Conservation (phyloP, 2,113 vertebrate species). For the Pangasianodon gigas region DNA sequence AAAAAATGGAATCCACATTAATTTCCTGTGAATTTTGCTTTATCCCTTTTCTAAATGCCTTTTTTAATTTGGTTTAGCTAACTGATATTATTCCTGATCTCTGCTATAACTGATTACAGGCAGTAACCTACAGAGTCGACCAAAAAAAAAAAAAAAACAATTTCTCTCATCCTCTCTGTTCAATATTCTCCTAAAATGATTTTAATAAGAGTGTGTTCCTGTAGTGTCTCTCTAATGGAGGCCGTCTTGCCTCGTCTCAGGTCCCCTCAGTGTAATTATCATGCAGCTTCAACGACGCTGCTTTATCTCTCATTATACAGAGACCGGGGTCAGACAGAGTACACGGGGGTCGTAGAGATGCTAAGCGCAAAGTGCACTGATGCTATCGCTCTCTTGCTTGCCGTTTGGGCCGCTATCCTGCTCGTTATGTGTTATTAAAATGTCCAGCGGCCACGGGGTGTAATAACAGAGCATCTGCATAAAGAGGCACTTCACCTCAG, state of each 20-base stretch:
- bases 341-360: conserved; percentile 60
- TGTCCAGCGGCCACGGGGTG: conserved; percentile 53
- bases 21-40: not conserved
- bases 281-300: conserved; percentile 54
- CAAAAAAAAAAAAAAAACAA: not conserved
- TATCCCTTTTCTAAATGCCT: not conserved
- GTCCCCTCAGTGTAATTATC: conserved; percentile 68
- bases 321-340: conserved; percentile 60
- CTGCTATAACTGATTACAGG: not conserved
- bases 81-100: not conserved
- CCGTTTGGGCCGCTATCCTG: conserved; percentile 46
- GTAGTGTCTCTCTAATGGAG: conserved; percentile 56
- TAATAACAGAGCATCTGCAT: conserved; percentile 68
- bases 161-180: not conserved
- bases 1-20: not conserved
- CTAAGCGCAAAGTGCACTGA: conserved; percentile 49
- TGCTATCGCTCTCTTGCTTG: conserved; percentile 56
- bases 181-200: not conserved
- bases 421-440: conserved; percentile 46
- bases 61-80: not conserved
- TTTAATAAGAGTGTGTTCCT: conserved; percentile 18
- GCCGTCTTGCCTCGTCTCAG: conserved; percentile 45
- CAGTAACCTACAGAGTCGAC: not conserved
- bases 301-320: conserved; percentile 71
- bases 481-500: conserved; percentile 67